Evolutionary conservation across 1,140 invertebrate species (phyloP).

Genomic region (Camponotus floridanus): DNA sequence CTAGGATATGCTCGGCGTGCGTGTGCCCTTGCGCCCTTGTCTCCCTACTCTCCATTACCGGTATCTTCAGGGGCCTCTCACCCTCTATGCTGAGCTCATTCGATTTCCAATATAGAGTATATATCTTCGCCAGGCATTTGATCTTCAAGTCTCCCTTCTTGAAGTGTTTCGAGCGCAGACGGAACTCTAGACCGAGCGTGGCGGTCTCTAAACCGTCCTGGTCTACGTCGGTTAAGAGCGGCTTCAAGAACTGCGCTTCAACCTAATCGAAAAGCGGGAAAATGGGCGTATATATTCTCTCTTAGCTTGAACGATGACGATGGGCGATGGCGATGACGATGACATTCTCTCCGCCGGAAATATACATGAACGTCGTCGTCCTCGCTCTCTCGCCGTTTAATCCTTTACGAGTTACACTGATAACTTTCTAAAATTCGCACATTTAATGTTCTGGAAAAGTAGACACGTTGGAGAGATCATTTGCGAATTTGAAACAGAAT

Average conservation of each 20-base stretch:
- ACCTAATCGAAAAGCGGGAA: constrained; percentile 82
- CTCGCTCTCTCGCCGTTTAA: not conserved
- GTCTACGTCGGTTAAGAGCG: constrained; percentile 85
- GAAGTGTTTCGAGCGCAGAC: constrained; percentile 89
- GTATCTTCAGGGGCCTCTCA: constrained; percentile 88
- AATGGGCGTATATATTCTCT: constrained; percentile 28
- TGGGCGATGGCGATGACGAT: not conserved
- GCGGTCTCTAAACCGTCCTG: constrained; percentile 89
- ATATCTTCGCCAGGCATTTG: constrained; percentile 91
- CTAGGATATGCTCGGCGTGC: constrained; percentile 85
- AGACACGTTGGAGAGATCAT: not conserved
- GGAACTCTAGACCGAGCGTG: constrained; percentile 89
- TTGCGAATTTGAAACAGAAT: not conserved
- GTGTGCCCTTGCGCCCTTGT: constrained; percentile 85
- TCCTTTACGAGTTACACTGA: not conserved
- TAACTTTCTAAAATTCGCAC: not conserved
- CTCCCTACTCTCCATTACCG: constrained; percentile 89
- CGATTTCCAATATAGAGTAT: constrained; percentile 90
- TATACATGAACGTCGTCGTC: constrained; percentile 6
- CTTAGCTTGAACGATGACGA: not conserved
- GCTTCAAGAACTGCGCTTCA: constrained; percentile 85
- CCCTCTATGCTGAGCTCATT: constrained; percentile 92
- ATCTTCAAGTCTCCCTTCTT: constrained; percentile 90
- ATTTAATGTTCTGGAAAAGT: not conserved
- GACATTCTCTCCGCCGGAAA: not conserved